A percentile compares a stretch with the other conserved stretches of the same genome.
phyloP scores from a whole-genome alignment of 2,797 vertebrate species.

The Mormyrus proboscirostris region DNA sequence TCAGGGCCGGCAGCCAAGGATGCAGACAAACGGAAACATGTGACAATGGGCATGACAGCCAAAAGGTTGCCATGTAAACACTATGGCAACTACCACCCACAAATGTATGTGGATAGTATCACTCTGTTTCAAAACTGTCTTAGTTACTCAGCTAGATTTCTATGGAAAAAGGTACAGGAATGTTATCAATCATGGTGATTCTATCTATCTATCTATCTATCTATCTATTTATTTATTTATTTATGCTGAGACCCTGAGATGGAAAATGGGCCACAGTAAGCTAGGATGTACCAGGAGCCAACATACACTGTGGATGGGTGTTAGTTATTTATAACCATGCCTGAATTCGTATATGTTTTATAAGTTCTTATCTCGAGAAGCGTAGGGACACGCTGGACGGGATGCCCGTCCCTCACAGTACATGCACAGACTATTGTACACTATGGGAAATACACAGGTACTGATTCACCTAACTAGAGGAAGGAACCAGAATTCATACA shows the following conservation, averaged over 20 bases:
- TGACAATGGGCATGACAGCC: background rate
- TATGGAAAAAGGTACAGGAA: background rate
- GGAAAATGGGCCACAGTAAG: background rate
- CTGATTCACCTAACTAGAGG: background rate
- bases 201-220: background rate
- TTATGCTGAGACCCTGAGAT: background rate
- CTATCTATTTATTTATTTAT: no score
- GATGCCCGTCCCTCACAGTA: background rate
- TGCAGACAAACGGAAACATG: background rate
- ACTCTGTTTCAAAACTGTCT: background rate
- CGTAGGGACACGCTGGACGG: background rate
- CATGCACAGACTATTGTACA: background rate
- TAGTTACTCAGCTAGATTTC: background rate
- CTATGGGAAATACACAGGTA: background rate
- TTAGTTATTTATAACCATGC: background rate
- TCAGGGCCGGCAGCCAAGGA: background rate
- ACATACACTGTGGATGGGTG: background rate
- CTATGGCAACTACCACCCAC: background rate
- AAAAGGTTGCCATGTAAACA: background rate
- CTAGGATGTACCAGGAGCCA: background rate
- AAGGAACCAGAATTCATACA: background rate
- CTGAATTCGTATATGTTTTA: background rate
- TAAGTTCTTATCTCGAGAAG: background rate
- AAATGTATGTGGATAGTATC: background rate
- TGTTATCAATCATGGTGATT: background rate